phyloP scores from a whole-genome alignment of 2,113 vertebrate genomes.

The Paradoxurus hermaphroditus region DNA sequence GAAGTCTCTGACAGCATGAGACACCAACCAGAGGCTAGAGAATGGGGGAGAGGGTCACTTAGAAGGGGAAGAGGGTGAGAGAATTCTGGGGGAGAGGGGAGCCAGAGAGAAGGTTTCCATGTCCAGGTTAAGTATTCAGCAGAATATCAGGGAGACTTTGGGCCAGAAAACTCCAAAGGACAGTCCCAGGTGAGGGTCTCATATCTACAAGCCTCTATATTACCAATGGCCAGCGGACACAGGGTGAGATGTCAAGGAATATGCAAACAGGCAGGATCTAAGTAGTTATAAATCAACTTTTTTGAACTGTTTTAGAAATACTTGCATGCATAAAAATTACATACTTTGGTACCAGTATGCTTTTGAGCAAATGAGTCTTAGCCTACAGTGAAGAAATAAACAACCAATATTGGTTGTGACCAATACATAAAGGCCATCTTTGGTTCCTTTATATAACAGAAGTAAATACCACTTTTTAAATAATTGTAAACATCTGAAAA shows the following conservation, averaged over 20 bases:
- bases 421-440: background rate
- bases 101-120: fast-evolving
- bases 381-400: background rate
- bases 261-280: background rate
- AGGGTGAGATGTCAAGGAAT: background rate
- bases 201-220: background rate
- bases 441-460: background rate
- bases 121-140: background rate
- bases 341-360: background rate
- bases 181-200: fast-evolving
- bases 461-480: background rate
- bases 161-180: background rate
- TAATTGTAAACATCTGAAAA: background rate
- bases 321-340: background rate
- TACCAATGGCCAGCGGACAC: background rate
- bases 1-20: background rate
- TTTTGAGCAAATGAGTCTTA: background rate
- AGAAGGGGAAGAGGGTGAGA: too few relatives aligned
- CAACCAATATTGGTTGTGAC: background rate
- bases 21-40: background rate
- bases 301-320: background rate
- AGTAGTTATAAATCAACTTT: background rate
- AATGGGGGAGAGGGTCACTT: fast-evolving
- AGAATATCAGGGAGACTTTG: background rate
- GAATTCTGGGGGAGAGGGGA: background rate